phyloP scores from a whole-genome alignment of 2,113 vertebrate genomes.

The Jacana jacana region DNA sequence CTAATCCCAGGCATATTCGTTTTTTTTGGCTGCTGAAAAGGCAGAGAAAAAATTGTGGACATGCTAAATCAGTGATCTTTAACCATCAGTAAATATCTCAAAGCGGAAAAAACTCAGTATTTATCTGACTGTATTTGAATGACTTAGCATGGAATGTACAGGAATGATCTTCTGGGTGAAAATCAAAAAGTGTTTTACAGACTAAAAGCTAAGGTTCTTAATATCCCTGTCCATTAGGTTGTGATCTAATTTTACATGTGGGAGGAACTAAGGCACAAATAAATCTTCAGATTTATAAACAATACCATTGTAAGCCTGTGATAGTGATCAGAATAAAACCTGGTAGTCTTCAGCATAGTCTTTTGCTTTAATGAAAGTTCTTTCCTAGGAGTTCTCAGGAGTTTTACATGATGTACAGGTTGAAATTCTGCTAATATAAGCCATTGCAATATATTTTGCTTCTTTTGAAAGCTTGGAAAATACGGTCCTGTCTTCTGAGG shows the following conservation, averaged over 20 bases:
- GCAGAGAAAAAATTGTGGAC: not conserved
- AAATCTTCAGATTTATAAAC: not conserved
- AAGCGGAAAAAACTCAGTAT: not conserved
- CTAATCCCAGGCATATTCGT: not conserved
- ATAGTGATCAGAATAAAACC: not conserved
- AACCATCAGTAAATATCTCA: not conserved
- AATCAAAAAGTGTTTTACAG: not conserved
- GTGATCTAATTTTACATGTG: not conserved
- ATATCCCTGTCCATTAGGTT: not conserved
- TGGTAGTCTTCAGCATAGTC: not conserved
- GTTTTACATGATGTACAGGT: not conserved
- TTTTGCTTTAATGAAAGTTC: not conserved
- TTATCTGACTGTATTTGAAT: constrained; percentile 21
- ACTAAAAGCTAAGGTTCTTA: not conserved
- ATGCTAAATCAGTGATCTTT: not conserved
- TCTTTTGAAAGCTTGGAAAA: not conserved
- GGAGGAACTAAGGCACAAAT: not conserved
- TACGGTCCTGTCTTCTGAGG: not conserved
- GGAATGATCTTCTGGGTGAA: not conserved
- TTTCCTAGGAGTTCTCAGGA: not conserved
- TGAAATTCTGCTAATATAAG: not conserved
- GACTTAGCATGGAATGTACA: constrained; percentile 36
- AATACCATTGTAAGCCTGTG: not conserved
- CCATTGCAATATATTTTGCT: not conserved
- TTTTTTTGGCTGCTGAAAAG: not conserved